Conservation (phyloP, 2,888 invertebrate species). For the Odontothrips loti region DNA sequence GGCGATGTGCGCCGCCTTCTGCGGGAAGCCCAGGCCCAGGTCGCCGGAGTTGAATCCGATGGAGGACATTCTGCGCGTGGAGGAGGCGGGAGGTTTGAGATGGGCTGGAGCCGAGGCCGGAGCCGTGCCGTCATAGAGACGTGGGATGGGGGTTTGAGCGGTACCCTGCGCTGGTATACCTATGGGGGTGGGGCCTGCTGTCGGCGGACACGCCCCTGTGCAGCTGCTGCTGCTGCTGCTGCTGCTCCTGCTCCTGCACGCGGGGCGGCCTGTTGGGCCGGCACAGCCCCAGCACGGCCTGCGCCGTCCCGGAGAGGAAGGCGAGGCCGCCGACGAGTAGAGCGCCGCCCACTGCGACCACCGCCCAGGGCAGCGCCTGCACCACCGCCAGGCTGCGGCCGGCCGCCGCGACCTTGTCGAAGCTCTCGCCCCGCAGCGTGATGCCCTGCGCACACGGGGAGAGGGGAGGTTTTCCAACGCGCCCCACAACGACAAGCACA, state of each 20-base stretch:
- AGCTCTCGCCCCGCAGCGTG: not conserved
- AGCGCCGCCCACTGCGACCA: not conserved
- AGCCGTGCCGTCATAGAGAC: not conserved
- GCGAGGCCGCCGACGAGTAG: not conserved
- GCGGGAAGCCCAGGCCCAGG: not conserved
- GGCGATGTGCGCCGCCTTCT: not conserved
- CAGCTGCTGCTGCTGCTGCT: not conserved
- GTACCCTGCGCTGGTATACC: not conserved
- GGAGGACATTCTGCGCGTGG: not conserved
- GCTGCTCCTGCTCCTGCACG: not conserved
- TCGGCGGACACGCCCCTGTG: not conserved
- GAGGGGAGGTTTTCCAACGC: not conserved
- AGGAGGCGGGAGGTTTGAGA: not conserved
- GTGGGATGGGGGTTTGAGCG: not conserved
- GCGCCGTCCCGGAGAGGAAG: not conserved
- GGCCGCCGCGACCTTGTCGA: not conserved
- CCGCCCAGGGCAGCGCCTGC: not conserved
- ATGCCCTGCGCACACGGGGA: not conserved
- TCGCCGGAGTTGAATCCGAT: not conserved
- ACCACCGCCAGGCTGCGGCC: not conserved
- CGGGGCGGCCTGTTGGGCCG: not conserved
- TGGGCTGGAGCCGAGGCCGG: not conserved
- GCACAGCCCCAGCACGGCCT: not conserved
- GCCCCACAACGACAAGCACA: not conserved
- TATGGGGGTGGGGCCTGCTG: not conserved